Base-by-base conservation (phyloP, 2,113 vertebrate species). In the Anguilla rostrata region DNA sequence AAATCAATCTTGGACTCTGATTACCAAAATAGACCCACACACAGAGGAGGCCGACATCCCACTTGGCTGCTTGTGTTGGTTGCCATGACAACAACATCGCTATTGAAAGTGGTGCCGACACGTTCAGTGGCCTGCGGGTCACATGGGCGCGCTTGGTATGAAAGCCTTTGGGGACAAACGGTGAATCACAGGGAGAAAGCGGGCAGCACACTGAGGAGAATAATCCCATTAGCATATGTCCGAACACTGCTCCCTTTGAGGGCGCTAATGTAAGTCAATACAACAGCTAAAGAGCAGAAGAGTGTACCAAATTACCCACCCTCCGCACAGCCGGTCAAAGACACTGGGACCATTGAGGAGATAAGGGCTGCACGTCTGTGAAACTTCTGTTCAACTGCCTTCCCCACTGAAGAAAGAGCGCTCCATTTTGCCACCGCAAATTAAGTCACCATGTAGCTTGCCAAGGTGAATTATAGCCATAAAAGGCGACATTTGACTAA, bases 161-260 rank as follows among this genome's bases (percentile, higher is more conserved):
- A 56, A 53, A 79, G 46, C 14, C 75, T 78, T 71, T 20, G 2
- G 57, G 39, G 85, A 82, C 26, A 82, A 34, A 39, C 15, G 49
- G 75, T 18, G 40, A 75, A 39, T 34, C 34, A 84, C 40, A 84
- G 66, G 39, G 60, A 81, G 29, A 26, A 56, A 53, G 43, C 46
- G 16, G 75, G 53, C 49, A 22, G 14, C 39, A 16, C 5, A 39
- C 80, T 16, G 81, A 79, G 3, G 40, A 81, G 39, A 81, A 82
- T 82, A 81, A 81, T 81, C 43, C 34, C 53, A 81, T 86, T 81
- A 46, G 85, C 60, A 56, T 81, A 53, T 3, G 60, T 18, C 85
- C 41, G 56, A 81, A 86, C 85, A 86, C 78, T 81, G 78, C 57
- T 82, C 78, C 39, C 56, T 86, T 86, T 86, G 85, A 86, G 85